Percentiles rank a stretch among this genome's conserved stretches.
These are phyloP conservation scores for Lepilemur ruficaudatus DNA, from an alignment of 2,797 vertebrate genomes.

Conservation along the genomic window DNA sequence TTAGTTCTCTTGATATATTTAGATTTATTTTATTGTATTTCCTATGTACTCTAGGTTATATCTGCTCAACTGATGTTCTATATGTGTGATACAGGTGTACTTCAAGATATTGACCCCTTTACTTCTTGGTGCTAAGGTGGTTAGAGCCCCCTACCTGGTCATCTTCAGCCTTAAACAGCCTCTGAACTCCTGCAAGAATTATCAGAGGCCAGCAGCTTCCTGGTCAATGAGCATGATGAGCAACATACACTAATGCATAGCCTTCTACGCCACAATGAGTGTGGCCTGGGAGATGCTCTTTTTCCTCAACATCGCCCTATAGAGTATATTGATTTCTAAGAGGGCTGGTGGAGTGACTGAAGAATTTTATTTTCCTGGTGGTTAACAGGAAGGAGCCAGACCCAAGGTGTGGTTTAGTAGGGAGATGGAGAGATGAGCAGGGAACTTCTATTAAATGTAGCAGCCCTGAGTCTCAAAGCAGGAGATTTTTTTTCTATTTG, in stretches of 20 bases:
- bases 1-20: not conserved
- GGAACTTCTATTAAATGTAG: not conserved
- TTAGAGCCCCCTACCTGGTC: not conserved
- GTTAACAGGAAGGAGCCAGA: not conserved
- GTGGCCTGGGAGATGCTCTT: not conserved
- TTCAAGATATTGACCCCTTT: not conserved
- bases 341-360: not conserved
- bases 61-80: not conserved
- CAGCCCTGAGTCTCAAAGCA: not conserved
- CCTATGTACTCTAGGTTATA: not conserved
- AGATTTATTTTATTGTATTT: not conserved
- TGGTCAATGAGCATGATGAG: not conserved
- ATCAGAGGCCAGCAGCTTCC: not conserved
- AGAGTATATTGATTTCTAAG: not conserved
- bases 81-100: not conserved
- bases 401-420: not conserved
- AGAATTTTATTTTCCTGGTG: not conserved
- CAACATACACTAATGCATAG: not conserved
- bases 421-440: not conserved
- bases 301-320: not conserved
- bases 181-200: not conserved
- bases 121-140: not conserved
- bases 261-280: not conserved
- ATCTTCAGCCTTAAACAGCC: not conserved
- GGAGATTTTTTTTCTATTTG: not conserved